Base-by-base conservation (phyloP, 2,888 invertebrate genomes). In the Pachliopta kotzebuea region DNA sequence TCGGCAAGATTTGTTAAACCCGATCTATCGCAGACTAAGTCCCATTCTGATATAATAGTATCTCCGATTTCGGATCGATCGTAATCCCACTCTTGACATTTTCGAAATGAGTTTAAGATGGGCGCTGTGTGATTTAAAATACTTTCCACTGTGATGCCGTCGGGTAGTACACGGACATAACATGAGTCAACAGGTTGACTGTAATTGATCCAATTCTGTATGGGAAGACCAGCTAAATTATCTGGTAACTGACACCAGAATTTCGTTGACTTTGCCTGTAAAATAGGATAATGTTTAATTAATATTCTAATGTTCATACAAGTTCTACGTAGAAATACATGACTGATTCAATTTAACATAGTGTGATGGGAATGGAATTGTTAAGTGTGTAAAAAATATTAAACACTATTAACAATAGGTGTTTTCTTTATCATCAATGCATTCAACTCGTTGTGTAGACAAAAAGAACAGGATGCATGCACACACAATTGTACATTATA, bases 1-100 rank as follows among this genome's bases (percentile, higher is more conserved):
- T 96, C 96, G 17, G 95, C 95, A 37, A 96, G 87, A 77, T 94
- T 95, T 67, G 94, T 94, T 63, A 96, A 85, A 73, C 93, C 93
- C 67, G 94, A 93, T 76, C 93, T 92, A 71, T 95, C 95, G 78
- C 96, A 96, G 20, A 96, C 95, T 71, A 96, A 85, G 74, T 93
- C 88, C 94, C 96, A 96, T 90, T 96, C 95, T 0, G 95, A 94
- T 66, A 95, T 94, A 71, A 96, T 94, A 1, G 95, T 96, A 70
- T 93, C 92, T 9, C 95, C 95, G 20, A 92, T 88, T 70, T 90
- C 86, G 0, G 86, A 81, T 53, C 83, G 82, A 73, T 94, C 94
- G 74, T 92, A 95, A 68, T 94, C 93, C 94, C 95, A 95, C 52
- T 89, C 86, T 11, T 82, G 84, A 75, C 95, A 95, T 61, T 90